Base-by-base conservation (phyloP, 2,797 vertebrate species). In the Artibeus lituratus region DNA sequence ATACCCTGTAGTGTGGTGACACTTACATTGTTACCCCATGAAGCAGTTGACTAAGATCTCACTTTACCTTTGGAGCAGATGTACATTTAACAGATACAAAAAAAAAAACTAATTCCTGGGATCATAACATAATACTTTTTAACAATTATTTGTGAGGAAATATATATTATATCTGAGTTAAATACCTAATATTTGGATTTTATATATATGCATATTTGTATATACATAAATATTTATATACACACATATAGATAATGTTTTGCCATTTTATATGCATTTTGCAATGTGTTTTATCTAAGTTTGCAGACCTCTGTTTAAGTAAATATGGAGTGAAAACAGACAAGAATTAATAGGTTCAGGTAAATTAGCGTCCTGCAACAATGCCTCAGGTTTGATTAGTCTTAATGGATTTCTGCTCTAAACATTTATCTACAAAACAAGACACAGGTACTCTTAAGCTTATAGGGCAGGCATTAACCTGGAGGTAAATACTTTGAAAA, bases 401-500 rank as follows among this genome's bases (percentile, higher is more conserved):
- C 82, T 94, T 97, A 97, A 96, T 97, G 88, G 90, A 95, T 94
- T 97, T 96, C 74, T 94, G 32, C 44, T 97, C 29, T 81, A 96
- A 94, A 96, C 90, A 94, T 97, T 97, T 97, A 97, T 97, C 93
- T 98, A 81, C 82, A 96, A 91, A 97, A 92, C 94, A 96, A 97
- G 86, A 91, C 83, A 94, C 42, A 96, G 86, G 85, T 94, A 92
- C 95, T 51, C 67, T 37, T 94, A 70, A 94, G 47, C 53, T 91
- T 95, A 69, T 32, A 83, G 76, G 78, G 35, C 65, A 90, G 37
- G 18, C 3, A 32, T 55, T 96, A 94, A 92, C 94, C 74, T 95
- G 15, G 24, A 95, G 86, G 86, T 93, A 94, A 94, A 93, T 90
- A 47, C 73, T 49, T 90, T 83, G 12, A 91, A 93, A 96, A 86